Base-by-base conservation (phyloP, 2,888 invertebrate genomes). In the Lasioglossum lativentre region DNA sequence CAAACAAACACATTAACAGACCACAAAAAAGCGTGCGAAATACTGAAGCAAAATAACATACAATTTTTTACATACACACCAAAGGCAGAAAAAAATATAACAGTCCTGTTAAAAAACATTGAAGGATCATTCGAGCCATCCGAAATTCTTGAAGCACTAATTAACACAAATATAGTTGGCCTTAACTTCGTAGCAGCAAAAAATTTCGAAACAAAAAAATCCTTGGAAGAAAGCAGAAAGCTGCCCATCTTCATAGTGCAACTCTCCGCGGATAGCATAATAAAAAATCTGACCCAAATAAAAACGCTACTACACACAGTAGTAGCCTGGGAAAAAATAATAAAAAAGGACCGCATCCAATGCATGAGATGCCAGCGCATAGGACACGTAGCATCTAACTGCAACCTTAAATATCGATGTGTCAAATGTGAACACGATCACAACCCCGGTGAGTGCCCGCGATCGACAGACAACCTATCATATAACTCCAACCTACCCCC, bases 401-500 rank as follows among this genome's bases (percentile, higher is more conserved):
- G 52, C 6, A 52, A 52, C 1, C 52, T 52, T 5, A 19, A 52
- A 0, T 52, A 52, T 52, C 3, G 52, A 19, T 52, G 52, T 6
- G 52, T 52, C 0, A 52, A 52, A 23, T 52, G 52, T 6, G 23
- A 52, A 19, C 4, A 19, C 19, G 6, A 52, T 5, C 52, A 52
- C 23, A 52, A 52, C 0, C 52, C 52, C 4, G 52, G 52, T 0
- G 52, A 52, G 6, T 52, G 52, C n/a, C 45, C 16, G 4, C 45
- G 45, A 16, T 52, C 52, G 4, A 3, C 6, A 4, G 12, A 0
- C 19, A 8, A 16, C 4, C n/a, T n/a, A n/a, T 16, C 52, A 19
- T 0, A n/a, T 4, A 23, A 23, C 2, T 0, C 3, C 0, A 5
- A n/a, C 0, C 4, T 6, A n/a, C 52, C 23, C 19, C 52, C 52